Evolutionary conservation across 1,140 invertebrate species (phyloP), one percentile per base, ranked within the genome.

Genomic region (Thereuonema tuberculata): DNA sequence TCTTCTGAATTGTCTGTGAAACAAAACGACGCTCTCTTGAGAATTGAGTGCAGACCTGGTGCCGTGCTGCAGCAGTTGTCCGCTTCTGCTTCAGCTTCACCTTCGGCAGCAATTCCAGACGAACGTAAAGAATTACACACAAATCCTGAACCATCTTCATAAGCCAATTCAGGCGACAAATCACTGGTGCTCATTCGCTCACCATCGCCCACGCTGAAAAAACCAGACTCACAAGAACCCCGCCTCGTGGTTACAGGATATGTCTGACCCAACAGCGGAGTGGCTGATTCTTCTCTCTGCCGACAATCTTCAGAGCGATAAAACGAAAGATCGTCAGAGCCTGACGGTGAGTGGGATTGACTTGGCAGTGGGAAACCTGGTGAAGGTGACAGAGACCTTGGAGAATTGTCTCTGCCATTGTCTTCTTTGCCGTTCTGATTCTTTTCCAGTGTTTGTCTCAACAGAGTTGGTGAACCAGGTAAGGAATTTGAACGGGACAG

Each of bases 151-250:
- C n/a, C 63, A 17, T 68, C 66, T 24, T 67, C 66, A 9, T 66
- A 68, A 50, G 61, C 62, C 37, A 43, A 78, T 64, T 56, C 60
- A 14, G 65, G 71, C 65, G 27, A 67, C 64, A 60, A 66, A 69
- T 67, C 62, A 65, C 68, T 48, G 26, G 65, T 61, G 67, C 71
- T 68, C 61, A 68, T 72, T 57, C 77, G 74, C 67, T 86, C 84
- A 68, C 86, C 84, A 65, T 85, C 84, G 43, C 86, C 83, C 65
- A 85, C 87, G 61, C 86, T 89, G 75, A 87, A 92, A 66, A 91
- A 90, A 1, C 89, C 89, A 28, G 85, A 88, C 71, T 92, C 89
- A 66, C 87, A 89, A 9, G 87, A 90, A n/a, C 86, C 87, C 31
- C 87, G 77, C 9, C 64, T 58, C 23, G 63, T 20, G 12, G 14